These are phyloP conservation scores for Eurois occulta DNA, from an alignment of 2,888 invertebrate species.

Conservation along the genomic window DNA sequence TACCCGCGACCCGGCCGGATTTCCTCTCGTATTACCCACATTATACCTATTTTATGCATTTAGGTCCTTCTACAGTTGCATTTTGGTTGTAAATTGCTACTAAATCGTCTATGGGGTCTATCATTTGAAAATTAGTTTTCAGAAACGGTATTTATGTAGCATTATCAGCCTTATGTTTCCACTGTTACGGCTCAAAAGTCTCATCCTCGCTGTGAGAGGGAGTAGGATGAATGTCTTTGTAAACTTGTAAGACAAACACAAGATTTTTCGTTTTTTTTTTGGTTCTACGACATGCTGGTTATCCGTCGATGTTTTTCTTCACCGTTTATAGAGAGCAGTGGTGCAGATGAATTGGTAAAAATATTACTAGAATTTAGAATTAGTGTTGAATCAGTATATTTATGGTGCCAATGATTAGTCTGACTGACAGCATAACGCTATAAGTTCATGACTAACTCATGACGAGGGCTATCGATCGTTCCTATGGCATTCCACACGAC, in stretches of 20 bases:
- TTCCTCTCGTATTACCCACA: slow-evolving; percentile 61
- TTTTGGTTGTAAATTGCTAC: slow-evolving; percentile 25
- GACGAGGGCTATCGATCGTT: slow-evolving; percentile 3
- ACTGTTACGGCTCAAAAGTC: background rate
- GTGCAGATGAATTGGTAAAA: background rate
- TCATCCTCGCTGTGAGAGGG: background rate
- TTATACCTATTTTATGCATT: slow-evolving; percentile 59
- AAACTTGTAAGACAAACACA: background rate
- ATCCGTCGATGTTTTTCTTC: background rate
- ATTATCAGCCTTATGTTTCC: background rate
- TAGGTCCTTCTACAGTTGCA: slow-evolving; percentile 33
- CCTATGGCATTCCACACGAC: slow-evolving; percentile 32
- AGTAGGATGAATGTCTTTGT: background rate
- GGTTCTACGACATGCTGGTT: background rate
- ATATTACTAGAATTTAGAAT: background rate
- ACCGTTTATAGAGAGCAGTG: background rate
- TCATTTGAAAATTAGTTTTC: background rate
- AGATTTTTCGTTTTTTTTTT: background rate
- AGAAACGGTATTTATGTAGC: background rate
- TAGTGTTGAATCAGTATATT: background rate
- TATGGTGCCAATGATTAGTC: background rate
- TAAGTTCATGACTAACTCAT: slow-evolving; percentile 12
- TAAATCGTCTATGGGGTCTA: background rate
- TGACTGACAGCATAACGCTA: slow-evolving; percentile 1
- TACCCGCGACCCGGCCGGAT: slow-evolving; percentile 54